A percentile compares a stretch with the other conserved stretches of the same genome.
phyloP scores from a whole-genome alignment of 2,113 vertebrate species.

The Alethe diademata region DNA sequence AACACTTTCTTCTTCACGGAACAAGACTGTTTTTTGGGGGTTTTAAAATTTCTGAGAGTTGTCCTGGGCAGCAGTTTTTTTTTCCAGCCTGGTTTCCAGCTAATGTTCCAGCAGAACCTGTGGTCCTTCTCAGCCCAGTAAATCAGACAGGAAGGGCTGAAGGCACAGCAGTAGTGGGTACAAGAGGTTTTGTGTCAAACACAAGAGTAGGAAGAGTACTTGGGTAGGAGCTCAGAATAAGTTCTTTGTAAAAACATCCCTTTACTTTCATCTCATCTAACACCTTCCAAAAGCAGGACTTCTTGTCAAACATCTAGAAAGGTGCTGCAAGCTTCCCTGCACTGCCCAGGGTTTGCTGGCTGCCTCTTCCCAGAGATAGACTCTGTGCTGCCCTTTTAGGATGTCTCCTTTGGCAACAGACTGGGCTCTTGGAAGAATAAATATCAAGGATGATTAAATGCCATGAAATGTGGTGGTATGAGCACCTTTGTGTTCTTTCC shows the following conservation, averaged over 20 bases:
- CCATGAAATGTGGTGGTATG: background rate
- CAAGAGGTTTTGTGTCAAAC: background rate
- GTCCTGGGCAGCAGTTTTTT: background rate
- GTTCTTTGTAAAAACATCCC: background rate
- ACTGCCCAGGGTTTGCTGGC: background rate
- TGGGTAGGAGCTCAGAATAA: background rate
- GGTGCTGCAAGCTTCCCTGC: background rate
- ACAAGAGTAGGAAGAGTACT: background rate
- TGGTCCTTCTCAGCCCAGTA: background rate
- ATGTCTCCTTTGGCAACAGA: background rate
- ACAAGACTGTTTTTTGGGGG: background rate
- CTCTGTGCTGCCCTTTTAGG: background rate
- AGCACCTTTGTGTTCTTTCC: background rate
- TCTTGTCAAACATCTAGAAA: background rate
- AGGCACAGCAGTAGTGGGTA: background rate
- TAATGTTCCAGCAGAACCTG: background rate
- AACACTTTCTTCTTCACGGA: background rate
- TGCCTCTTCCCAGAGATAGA: background rate
- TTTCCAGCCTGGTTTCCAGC: background rate
- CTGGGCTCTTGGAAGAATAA: background rate
- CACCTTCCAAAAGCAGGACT: background rate
- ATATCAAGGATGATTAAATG: background rate
- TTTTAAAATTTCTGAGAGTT: background rate
- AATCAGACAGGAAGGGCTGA: background rate
- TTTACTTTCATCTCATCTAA: background rate